phyloP scores from a whole-genome alignment of 2,888 invertebrate genomes.

The Drosophila greeni region DNA sequence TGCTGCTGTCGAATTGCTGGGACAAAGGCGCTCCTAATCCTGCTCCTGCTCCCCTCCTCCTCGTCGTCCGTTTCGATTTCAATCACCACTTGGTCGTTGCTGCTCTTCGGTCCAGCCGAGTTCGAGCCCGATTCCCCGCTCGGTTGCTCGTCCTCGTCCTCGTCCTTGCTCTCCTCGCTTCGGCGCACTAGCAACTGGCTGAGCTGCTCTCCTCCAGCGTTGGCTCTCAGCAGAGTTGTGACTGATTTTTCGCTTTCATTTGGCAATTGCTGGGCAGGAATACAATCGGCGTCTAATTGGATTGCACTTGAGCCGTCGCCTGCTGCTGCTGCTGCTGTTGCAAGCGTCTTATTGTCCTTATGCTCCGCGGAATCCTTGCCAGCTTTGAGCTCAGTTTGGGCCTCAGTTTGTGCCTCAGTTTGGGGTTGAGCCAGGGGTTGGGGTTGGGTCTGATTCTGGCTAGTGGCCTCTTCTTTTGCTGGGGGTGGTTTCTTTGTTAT shows the following conservation, averaged over 20 bases:
- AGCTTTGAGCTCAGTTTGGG: slow-evolving; percentile 2
- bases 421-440: slow-evolving; percentile 4
- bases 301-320: slow-evolving; percentile 65
- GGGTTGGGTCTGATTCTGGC: slow-evolving; percentile 2
- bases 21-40: slow-evolving; percentile 55
- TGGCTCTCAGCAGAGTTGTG: slow-evolving; percentile 57
- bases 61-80: slow-evolving; percentile 57
- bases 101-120: slow-evolving; percentile 18
- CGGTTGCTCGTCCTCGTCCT: neutral
- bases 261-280: slow-evolving; percentile 45
- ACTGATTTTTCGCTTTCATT: slow-evolving; percentile 49
- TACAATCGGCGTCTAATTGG: slow-evolving; percentile 61
- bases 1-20: slow-evolving; percentile 23
- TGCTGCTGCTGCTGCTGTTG: slow-evolving; percentile 30
- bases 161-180: slow-evolving; percentile 32
- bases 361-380: neutral
- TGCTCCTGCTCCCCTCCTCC: slow-evolving; percentile 19
- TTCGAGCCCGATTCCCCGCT: slow-evolving; percentile 10
- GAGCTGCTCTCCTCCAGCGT: neutral
- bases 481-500: slow-evolving; percentile 64
- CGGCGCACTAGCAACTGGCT: slow-evolving; percentile 54
- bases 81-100: slow-evolving; percentile 59
- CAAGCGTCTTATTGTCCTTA: slow-evolving; percentile 49
- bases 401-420: neutral
- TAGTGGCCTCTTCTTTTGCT: slow-evolving; percentile 7